A percentile compares a stretch with the other conserved stretches of the same genome.
Evolutionary conservation across 2,113 vertebrate species (phyloP).

Genomic region (Alces alces): DNA sequence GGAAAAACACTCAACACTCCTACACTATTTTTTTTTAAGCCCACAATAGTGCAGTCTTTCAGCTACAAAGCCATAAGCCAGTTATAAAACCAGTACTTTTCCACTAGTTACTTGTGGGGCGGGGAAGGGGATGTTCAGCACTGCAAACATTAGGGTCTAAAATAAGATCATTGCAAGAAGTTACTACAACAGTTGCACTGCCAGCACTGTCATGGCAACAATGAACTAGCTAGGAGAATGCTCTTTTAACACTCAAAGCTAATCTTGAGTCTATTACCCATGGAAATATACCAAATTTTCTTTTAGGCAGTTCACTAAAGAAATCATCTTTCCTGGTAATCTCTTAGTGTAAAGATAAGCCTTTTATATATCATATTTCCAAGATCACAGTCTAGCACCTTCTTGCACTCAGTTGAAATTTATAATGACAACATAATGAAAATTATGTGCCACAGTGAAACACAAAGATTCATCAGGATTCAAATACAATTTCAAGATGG

Average conservation of each 20-base stretch:
- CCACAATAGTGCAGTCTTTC: conserved; percentile 75
- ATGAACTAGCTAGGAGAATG: conserved; percentile 59
- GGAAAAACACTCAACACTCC: conserved; percentile 75
- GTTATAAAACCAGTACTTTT: conserved; percentile 63
- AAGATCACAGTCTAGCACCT: not conserved
- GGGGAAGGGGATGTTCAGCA: conserved; percentile 55
- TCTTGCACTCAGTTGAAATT: not conserved
- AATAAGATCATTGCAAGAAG: conserved; percentile 72
- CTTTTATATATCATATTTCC: not conserved
- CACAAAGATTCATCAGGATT: not conserved
- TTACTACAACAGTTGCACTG: conserved; percentile 66
- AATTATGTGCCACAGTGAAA: conserved; percentile 6
- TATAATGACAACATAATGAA: conserved; percentile 17
- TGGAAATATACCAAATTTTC: conserved; percentile 66
- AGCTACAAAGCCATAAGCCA: conserved; percentile 59
- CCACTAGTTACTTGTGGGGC: conserved; percentile 49
- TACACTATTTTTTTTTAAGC: conserved; percentile 74
- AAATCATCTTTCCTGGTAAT: conserved; percentile 36
- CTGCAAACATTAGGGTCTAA: conserved; percentile 70
- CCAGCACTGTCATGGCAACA: conserved; percentile 74
- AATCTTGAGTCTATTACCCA: conserved; percentile 55
- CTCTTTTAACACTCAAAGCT: conserved; percentile 61
- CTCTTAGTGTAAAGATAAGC: conserved; percentile 34
- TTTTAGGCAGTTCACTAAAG: conserved; percentile 44
- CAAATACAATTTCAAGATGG: conserved; percentile 47